Evolutionary conservation across 2,888 invertebrate species (phyloP), one percentile per base, ranked within the genome.

Genomic region (Perithous albicinctus): DNA sequence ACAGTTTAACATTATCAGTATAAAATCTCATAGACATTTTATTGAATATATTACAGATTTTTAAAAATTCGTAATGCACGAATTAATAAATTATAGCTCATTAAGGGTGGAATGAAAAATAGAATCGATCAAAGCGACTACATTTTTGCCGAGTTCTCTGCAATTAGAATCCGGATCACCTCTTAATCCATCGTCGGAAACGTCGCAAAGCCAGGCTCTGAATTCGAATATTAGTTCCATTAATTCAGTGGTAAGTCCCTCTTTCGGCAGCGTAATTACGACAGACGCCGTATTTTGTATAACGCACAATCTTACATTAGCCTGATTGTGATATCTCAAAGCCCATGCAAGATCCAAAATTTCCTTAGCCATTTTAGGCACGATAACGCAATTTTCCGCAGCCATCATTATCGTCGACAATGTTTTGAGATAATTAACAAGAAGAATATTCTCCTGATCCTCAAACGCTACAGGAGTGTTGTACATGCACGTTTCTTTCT

Each of bases 341-440:
- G 94, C 94, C 91, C 96, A 94, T 10, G 95, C 94, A 81, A 97
- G 94, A 84, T 95, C 95, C 0, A 97, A 93, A 0, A 96, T 93
- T 88, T 97, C 97, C 81, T 94, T 94, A 0, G 95, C 95, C 93
- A 97, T 96, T 82, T 94, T 94, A 0, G 95, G 91, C 8, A 95
- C 94, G 41, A 95, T 93, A 0, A 95, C 93, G 85, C 96, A 96
- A 91, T 97, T 96, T 84, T 95, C 95, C 0, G 96, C 94, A 0
- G 95, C 94, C 66, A 95, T 92, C 86, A 97, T 93, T 0, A 97
- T 93, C 23, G 95, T 94, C 0, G 96, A 95, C 2, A 97, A 90
- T 0, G 96, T 96, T 10, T 95, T 94, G 0, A 97, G 88, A 86
- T 95, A 96, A 86, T 95, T 95, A 0, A 95, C 93, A n/a, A 97